phyloP scores from a whole-genome alignment of 2,113 vertebrate genomes.

The Forbesichthys agassizii region DNA sequence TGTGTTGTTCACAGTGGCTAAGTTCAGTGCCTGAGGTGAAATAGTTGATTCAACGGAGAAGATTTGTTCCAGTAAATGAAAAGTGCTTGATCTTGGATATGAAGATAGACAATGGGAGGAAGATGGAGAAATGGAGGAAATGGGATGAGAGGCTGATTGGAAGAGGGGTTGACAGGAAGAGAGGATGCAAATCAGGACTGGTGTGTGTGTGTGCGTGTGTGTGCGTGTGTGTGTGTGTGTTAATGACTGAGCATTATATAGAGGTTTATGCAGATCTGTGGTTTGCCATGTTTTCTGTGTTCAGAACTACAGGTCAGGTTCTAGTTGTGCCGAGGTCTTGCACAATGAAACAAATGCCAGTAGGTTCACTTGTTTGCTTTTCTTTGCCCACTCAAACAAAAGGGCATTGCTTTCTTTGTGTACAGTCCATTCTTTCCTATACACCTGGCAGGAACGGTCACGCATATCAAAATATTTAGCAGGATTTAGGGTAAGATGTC shows the following conservation, averaged over 20 bases:
- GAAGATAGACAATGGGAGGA: conserved; percentile 40
- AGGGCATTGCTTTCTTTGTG: conserved; percentile 9
- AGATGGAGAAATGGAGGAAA: conserved; percentile 5
- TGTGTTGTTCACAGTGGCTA: conserved; percentile 88
- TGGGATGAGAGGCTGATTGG: background rate
- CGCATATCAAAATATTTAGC: conserved; percentile 28
- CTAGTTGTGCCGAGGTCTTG: conserved; percentile 4
- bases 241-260: background rate
- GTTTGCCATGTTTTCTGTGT: background rate
- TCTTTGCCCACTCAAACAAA: conserved; percentile 23
- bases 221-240: background rate
- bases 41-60: conserved; percentile 67
- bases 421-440: conserved; percentile 4
- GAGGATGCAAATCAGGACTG: background rate
- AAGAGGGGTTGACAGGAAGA: background rate
- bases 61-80: conserved; percentile 64
- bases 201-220: background rate
- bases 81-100: conserved; percentile 63
- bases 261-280: background rate
- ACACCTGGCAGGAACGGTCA: conserved; percentile 35
- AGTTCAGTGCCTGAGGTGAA: conserved; percentile 85
- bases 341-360: background rate
- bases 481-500: conserved; percentile 7
- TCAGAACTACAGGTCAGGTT: conserved; percentile 8
- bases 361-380: background rate